Evolutionary conservation across 2,797 vertebrate species (phyloP).

Genomic region (Anisognathus igniventris): DNA sequence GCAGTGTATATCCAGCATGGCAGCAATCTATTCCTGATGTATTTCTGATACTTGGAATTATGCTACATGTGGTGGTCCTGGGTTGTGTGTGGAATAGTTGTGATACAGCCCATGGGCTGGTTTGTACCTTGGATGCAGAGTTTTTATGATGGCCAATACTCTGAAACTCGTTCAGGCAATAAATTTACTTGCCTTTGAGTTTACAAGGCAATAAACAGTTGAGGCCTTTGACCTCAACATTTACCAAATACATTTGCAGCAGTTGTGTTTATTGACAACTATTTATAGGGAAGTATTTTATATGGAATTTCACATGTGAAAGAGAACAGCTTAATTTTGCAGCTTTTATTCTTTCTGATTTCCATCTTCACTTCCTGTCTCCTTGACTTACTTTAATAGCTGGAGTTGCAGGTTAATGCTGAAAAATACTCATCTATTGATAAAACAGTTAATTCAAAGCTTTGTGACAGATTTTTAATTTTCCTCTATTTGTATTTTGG

Average conservation of each 20-base stretch:
- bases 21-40: neutral
- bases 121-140: conserved; percentile 69
- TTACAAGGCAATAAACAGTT: conserved; percentile 84
- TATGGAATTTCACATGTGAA: conserved; percentile 66
- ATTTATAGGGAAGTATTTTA: conserved; percentile 79
- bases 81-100: conserved; percentile 39
- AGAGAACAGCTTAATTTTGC: conserved; percentile 37
- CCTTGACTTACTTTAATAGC: conserved; percentile 6
- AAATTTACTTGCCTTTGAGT: conserved; percentile 84
- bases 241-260: conserved; percentile 82
- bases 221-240: conserved; percentile 81
- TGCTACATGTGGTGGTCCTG: neutral
- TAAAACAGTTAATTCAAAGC: neutral
- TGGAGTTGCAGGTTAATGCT: neutral
- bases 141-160: conserved; percentile 78
- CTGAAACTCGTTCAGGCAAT: conserved; percentile 80
- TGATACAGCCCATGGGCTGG: conserved; percentile 56
- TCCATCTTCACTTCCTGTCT: neutral
- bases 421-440: neutral
- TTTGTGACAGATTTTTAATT: neutral
- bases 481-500: neutral
- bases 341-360: conserved; percentile 24
- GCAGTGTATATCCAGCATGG: neutral
- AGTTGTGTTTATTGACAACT: conserved; percentile 84
- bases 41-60: conserved; percentile 44